Evolutionary conservation across 2,113 vertebrate genomes (phyloP), one percentile per base, ranked within the genome.

Genomic region (Callithrix jacchus): DNA sequence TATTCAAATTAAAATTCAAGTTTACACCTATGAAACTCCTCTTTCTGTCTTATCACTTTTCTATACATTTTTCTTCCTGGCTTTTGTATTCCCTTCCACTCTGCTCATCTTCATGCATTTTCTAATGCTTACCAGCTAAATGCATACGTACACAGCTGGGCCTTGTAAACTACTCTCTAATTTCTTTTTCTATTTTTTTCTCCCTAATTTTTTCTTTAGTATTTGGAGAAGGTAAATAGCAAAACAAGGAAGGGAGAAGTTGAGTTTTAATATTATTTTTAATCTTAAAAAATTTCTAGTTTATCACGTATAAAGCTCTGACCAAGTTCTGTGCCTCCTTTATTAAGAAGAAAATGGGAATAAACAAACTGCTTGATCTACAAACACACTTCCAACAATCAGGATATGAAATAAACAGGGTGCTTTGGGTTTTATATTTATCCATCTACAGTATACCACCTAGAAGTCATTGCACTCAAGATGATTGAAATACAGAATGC

Each of bases 1-100:
- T 90, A 37, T 81, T 94, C 64, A 71, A 87, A 97, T 92, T 45
- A 35, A 94, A 35, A 95, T 80, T 17, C 89, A 94, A 84, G 25
- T 87, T 30, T 56, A 0, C 56, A 32, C 4, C 73, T 91, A 45
- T 7, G 12, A 74, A 54, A 73, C 17, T 80, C 21, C 3, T 30
- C 16, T 89, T 96, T 77, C 27, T n/a, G 3, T 40, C 8, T 68
- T 23, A 21, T 8, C 25, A 71, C 4, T 40, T 94, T 81, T 21
- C 30, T 64, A 5, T 61, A 2, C 5, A 81, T 68, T 91, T 82
- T 94, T 86, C 23, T 91, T 73, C 30, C 18, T 70, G 5, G 1
- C 1, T 61, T 40, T 92, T 74, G n/a, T 90, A 56, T 45, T 45
- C 20, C 0, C 8, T 45, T 45, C 16, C 2, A 7, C 12, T 74